Evolutionary conservation across 2,888 invertebrate genomes (phyloP), one percentile per base, ranked within the genome.

Genomic region (Cosmia trapezina): DNA sequence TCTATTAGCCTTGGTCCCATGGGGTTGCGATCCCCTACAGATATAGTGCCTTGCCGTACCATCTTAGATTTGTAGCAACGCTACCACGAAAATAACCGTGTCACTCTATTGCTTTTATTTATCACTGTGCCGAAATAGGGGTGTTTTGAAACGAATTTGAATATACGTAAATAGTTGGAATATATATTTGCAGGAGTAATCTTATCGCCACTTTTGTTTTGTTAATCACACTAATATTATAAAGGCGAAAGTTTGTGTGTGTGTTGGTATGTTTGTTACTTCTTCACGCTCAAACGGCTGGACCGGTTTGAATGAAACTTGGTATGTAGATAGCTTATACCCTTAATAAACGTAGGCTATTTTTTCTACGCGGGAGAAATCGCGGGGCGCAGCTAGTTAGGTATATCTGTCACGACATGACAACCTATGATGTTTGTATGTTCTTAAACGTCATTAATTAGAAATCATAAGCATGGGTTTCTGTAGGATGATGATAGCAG

Each of bases 11-110:
- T 77, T 73, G 74, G 76, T 90, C 89, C 88, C 89, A 73, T 73
- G 83, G 90, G 89, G 89, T 81, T 70, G 69, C 64, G 59, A 73
- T 79, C 84, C 86, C 88, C 87, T 78, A 79, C 82, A 81, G 84
- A 93, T 94, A 95, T 95, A 95, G 90, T 90, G 84, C 95, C 95
- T 94, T 92, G 93, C 91, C 92, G 95, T 95, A 94, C 95, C 95
- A 95, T 94, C 95, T 95, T 91, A 94, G 94, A 95, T 93, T 94
- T 94, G 93, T 94, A 92, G 91, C 90, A 89, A 89, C 92, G 92
- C 92, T 93, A 93, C 92, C 88, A 90, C 87, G 64, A 88, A 89
- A 90, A 90, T 90, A 90, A 86, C 85, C 85, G 79, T 87, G 89
- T 87, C 89, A 88, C 80, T 84, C 79, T 84, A 84, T 83, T 83